Percentiles rank a stretch among this genome's conserved stretches.
Evolutionary conservation across 2,888 invertebrate genomes (phyloP).

Genomic region (Caenorhabditis zanzibari): DNA sequence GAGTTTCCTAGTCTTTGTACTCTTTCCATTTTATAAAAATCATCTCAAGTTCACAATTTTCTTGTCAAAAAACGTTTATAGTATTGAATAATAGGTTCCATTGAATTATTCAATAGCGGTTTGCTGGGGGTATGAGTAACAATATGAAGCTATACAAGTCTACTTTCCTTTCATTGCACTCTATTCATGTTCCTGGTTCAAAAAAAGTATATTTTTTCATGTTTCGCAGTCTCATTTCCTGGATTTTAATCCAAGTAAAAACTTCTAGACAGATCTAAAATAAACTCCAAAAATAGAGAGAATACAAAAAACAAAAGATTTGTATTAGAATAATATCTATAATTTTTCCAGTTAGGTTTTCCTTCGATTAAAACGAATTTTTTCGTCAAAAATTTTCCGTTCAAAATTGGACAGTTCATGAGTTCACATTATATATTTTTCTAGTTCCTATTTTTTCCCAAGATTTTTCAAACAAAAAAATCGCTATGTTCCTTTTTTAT

Average conservation of each 20-base stretch:
- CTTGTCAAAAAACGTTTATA: background rate
- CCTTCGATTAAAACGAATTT: too few species aligned
- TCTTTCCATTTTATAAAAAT: too few species aligned
- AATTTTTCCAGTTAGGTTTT: too few species aligned
- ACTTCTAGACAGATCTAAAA: background rate
- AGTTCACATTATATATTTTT: background rate
- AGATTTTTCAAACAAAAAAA: background rate
- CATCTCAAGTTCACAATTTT: too few species aligned
- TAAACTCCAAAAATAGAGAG: background rate
- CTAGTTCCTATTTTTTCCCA: constrained; percentile 1
- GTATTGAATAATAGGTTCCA: background rate
- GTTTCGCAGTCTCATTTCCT: constrained; percentile 22
- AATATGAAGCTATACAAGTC: constrained; percentile 3
- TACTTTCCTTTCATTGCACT: background rate
- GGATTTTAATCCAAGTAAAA: too few species aligned
- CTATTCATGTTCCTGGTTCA: background rate
- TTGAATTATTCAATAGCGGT: constrained; percentile 5
- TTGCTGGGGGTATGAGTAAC: constrained; percentile 13
- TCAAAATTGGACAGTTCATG: background rate
- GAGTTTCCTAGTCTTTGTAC: too few species aligned
- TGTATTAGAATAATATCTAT: too few species aligned
- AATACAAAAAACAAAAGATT: too few species aligned
- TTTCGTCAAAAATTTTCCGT: background rate
- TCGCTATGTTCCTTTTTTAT: background rate
- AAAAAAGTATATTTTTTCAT: constrained; percentile 13